These are phyloP conservation scores for Mythimna ferrago DNA, from an alignment of 2,888 invertebrate species.

Conservation along the genomic window DNA sequence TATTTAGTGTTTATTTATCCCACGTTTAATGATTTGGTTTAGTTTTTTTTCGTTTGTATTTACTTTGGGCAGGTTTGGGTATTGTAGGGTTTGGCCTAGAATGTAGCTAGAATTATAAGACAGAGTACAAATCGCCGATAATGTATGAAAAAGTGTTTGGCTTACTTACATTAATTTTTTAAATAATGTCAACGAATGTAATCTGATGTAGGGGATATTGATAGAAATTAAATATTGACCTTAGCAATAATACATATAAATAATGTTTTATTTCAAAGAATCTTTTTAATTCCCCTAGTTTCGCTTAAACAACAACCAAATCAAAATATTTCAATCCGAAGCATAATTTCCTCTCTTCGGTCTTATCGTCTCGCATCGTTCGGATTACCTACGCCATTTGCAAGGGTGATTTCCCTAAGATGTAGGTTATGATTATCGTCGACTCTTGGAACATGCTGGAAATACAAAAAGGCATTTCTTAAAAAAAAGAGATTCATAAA, in stretches of 20 bases:
- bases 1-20: constrained; percentile 83
- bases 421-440: constrained; percentile 20
- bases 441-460: neutral
- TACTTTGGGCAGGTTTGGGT: constrained; percentile 90
- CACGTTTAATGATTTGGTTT: constrained; percentile 79
- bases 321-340: constrained; percentile 5
- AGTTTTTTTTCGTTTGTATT: constrained; percentile 82
- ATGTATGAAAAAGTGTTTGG: constrained; percentile 87
- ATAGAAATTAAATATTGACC: constrained; percentile 91
- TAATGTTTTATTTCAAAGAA: constrained; percentile 79
- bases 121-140: constrained; percentile 90
- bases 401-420: constrained; percentile 28
- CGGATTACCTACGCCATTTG: constrained; percentile 48
- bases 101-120: constrained; percentile 90
- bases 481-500: neutral
- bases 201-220: constrained; percentile 90
- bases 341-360: constrained; percentile 22
- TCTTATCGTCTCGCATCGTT: constrained; percentile 20
- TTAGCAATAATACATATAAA: constrained; percentile 90
- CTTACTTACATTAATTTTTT: constrained; percentile 89
- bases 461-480: constrained; percentile 1
- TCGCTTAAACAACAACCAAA: neutral
- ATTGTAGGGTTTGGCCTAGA: constrained; percentile 91
- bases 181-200: constrained; percentile 91
- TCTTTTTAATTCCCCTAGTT: constrained; percentile 5